Evolutionary conservation across 2,888 invertebrate species (phyloP).

Genomic region (Epistrophella euchroma): DNA sequence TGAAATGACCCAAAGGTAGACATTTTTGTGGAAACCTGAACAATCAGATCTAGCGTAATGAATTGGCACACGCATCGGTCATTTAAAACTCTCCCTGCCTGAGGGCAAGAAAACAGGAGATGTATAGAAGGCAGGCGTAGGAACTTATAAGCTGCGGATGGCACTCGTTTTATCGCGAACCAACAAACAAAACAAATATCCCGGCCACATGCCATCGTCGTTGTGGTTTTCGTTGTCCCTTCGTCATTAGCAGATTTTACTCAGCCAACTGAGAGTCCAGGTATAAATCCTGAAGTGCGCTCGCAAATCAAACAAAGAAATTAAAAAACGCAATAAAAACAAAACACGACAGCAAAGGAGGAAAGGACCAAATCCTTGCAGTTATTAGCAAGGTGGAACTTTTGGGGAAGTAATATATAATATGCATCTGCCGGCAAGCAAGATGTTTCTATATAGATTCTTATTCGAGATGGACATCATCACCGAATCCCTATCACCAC

Average conservation of each 20-base stretch:
- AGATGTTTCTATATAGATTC: constrained; percentile 70
- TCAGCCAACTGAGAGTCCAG: constrained; percentile 8
- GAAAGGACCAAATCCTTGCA: constrained; percentile 70
- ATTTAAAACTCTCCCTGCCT: constrained; percentile 52
- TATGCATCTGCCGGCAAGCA: constrained; percentile 61
- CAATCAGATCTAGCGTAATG: constrained; percentile 71
- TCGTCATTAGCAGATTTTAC: constrained; percentile 51
- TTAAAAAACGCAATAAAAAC: neutral
- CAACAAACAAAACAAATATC: constrained; percentile 64
- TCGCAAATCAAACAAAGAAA: constrained; percentile 68
- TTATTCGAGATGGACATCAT: constrained; percentile 38
- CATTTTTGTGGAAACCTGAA: constrained; percentile 38
- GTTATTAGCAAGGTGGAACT: constrained; percentile 72
- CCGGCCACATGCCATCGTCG: constrained; percentile 62
- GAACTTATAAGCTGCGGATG: neutral
- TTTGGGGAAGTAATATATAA: neutral
- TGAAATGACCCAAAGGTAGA: constrained; percentile 37
- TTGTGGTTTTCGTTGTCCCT: constrained; percentile 2
- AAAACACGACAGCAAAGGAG: constrained; percentile 13
- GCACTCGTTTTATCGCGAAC: constrained; percentile 25
- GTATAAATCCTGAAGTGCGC: constrained; percentile 56
- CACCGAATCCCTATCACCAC: constrained; percentile 32
- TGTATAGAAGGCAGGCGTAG: too few relatives aligned
- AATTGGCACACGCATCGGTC: constrained; percentile 67
- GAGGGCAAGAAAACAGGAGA: neutral